Evolutionary conservation across 2,797 vertebrate species (phyloP).

Genomic region (Darevskia mixta): DNA sequence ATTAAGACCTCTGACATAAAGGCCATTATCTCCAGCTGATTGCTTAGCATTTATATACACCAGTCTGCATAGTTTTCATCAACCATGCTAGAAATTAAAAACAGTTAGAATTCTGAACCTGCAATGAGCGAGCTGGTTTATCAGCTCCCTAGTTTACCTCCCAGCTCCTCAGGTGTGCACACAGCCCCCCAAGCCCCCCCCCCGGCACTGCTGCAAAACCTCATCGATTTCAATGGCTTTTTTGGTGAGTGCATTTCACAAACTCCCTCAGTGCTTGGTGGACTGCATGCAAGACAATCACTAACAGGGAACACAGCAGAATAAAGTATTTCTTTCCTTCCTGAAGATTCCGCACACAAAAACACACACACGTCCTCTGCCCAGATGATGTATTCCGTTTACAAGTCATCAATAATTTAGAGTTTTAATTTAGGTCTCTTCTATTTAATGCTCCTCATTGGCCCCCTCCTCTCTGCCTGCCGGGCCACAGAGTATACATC

Average conservation of each 20-base stretch:
- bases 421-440: constrained; percentile 33
- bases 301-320: neutral
- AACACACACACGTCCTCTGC: neutral
- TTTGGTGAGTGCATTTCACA: neutral
- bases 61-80: neutral
- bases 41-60: constrained; percentile 36
- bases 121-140: neutral
- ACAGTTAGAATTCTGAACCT: constrained; percentile 21
- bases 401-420: constrained; percentile 51
- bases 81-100: constrained; percentile 20
- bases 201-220: no score
- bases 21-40: constrained; percentile 29
- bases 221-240: neutral
- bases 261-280: neutral
- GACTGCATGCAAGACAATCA: neutral
- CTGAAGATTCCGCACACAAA: neutral
- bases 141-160: neutral
- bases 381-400: constrained; percentile 29
- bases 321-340: constrained; percentile 20
- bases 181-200: no score
- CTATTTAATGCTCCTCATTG: neutral
- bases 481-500: neutral
- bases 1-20: constrained; percentile 28
- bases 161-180: neutral
- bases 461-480: neutral